Evolutionary conservation across 2,797 vertebrate genomes (phyloP).

Genomic region (Sebastes paucispinis): DNA sequence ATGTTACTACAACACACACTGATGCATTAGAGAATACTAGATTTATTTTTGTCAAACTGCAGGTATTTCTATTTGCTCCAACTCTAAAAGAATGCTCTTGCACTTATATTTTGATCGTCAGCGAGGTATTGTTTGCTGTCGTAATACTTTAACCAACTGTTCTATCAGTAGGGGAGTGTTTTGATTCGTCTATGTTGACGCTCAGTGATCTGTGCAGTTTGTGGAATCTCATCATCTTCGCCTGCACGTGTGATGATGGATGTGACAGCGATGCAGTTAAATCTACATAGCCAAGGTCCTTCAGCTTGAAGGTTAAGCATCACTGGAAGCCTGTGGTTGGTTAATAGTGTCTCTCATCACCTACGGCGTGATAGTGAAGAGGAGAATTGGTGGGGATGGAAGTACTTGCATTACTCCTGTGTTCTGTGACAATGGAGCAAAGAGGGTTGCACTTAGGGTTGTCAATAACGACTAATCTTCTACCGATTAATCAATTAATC

Average conservation of each 20-base stretch:
- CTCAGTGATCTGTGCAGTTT: slow-evolving; percentile 17
- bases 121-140: not conserved
- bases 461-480: no score
- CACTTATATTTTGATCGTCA: not conserved
- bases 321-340: not conserved
- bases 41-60: not conserved
- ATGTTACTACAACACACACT: not conserved
- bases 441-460: not conserved
- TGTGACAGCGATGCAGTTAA: slow-evolving; percentile 40
- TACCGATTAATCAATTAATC: no score
- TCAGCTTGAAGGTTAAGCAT: slow-evolving; percentile 51
- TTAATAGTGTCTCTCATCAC: slow-evolving; percentile 18
- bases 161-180: not conserved
- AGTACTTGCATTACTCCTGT: slow-evolving; percentile 21
- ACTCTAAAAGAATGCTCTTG: no score
- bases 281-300: slow-evolving; percentile 48
- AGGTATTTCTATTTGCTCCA: not conserved
- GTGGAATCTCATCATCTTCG: slow-evolving; percentile 32
- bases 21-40: not conserved
- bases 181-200: not conserved
- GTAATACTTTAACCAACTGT: not conserved
- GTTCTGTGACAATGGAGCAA: not conserved
- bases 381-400: slow-evolving; percentile 24
- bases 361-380: slow-evolving; percentile 22
- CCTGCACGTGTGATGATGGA: slow-evolving; percentile 20